Percentiles rank a stretch among this genome's conserved stretches.
These are phyloP conservation scores for Galago senegalensis DNA, from an alignment of 2,797 vertebrate genomes.

Conservation along the genomic window DNA sequence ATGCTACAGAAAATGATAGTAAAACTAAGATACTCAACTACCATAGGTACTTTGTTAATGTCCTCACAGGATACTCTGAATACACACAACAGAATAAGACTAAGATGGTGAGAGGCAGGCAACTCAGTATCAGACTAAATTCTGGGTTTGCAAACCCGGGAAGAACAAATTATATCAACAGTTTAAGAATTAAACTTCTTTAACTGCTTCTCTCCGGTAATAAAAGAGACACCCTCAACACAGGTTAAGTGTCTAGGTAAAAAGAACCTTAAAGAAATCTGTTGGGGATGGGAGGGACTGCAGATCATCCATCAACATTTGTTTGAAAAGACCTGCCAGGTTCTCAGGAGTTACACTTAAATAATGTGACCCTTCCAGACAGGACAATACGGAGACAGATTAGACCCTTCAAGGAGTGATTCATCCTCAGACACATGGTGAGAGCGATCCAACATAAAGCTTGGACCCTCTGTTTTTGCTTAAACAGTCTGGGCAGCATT, in stretches of 20 bases:
- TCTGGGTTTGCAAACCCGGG: not conserved
- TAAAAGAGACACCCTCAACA: slow-evolving; percentile 74
- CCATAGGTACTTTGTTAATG: not conserved
- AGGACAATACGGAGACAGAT: slow-evolving; percentile 82
- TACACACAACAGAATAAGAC: not conserved
- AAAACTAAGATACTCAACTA: slow-evolving; percentile 21
- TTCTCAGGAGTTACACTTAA: slow-evolving; percentile 80
- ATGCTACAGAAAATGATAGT: slow-evolving; percentile 44
- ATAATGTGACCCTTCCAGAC: slow-evolving; percentile 79
- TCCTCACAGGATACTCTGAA: not conserved
- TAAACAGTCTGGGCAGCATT: slow-evolving; percentile 7
- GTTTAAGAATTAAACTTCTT: slow-evolving; percentile 66
- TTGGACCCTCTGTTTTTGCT: slow-evolving; percentile 45
- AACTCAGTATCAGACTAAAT: slow-evolving; percentile 14
- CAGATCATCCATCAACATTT: slow-evolving; percentile 78
- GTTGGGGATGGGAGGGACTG: slow-evolving; percentile 70
- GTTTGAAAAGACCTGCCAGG: slow-evolving; percentile 84
- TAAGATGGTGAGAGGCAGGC: not conserved
- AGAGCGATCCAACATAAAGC: slow-evolving; percentile 49
- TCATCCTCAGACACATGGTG: slow-evolving; percentile 51
- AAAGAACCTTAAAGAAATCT: slow-evolving; percentile 74
- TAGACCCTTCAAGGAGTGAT: slow-evolving; percentile 78
- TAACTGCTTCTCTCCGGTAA: slow-evolving; percentile 73
- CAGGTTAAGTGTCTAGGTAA: slow-evolving; percentile 76
- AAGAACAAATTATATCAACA: slow-evolving; percentile 50